Evolutionary conservation across 2,113 vertebrate genomes (phyloP).

Genomic region (Ifrita kowaldi): DNA sequence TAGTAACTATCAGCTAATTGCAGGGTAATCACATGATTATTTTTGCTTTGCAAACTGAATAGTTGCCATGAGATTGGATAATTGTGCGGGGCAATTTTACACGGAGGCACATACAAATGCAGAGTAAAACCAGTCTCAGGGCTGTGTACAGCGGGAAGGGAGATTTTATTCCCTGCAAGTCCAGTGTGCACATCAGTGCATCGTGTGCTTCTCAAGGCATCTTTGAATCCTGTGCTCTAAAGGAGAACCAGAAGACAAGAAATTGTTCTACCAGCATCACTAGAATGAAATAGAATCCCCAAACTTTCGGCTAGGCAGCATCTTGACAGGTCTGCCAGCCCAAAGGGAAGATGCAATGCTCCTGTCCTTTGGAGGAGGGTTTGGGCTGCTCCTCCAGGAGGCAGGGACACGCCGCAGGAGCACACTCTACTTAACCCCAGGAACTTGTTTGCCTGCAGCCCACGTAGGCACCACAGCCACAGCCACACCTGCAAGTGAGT

Average conservation of each 20-base stretch:
- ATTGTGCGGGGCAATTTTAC: slow-evolving; percentile 60
- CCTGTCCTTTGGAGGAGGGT: neutral
- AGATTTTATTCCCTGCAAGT: neutral
- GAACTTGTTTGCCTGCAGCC: neutral
- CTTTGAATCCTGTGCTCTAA: neutral
- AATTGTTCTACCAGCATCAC: neutral
- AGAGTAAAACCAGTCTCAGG: neutral
- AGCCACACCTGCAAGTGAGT: neutral
- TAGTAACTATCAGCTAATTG: slow-evolving; percentile 64
- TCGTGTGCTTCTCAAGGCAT: accelerated
- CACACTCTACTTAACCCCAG: neutral
- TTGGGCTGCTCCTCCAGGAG: neutral
- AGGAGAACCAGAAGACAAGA: neutral
- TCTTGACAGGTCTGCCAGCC: neutral
- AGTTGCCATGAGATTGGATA: slow-evolving; percentile 68
- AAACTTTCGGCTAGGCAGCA: neutral
- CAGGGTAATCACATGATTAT: slow-evolving; percentile 69
- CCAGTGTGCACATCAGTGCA: accelerated
- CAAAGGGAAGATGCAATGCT: neutral
- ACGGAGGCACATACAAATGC: neutral
- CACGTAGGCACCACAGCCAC: neutral
- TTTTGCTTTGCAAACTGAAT: slow-evolving; percentile 73
- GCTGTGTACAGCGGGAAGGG: neutral
- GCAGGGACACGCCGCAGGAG: neutral
- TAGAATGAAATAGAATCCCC: neutral